phyloP scores from a whole-genome alignment of 2,888 invertebrate genomes.

The Hemaris fuciformis region DNA sequence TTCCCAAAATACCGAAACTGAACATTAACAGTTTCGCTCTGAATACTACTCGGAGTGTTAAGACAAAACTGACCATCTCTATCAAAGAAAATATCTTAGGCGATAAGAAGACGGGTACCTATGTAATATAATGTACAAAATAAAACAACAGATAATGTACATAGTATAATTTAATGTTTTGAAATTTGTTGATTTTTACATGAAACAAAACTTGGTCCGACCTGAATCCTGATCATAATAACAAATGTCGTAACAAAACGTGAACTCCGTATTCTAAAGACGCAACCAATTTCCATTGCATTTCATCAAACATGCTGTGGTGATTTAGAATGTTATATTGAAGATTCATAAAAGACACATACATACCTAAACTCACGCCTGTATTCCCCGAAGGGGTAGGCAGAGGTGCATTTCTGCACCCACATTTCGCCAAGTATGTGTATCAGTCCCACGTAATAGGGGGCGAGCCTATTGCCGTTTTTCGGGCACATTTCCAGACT shows the following conservation, averaged over 20 bases:
- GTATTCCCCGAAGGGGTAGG: no score
- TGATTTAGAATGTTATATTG: neutral
- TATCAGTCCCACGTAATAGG: no score
- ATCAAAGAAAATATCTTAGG: no score
- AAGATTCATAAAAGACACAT: neutral
- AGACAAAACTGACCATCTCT: no score
- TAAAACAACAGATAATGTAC: slow-evolving; percentile 69
- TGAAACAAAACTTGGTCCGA: slow-evolving; percentile 74
- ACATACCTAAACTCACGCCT: no score
- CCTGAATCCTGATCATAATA: slow-evolving; percentile 64
- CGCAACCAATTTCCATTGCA: neutral
- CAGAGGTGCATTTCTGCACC: no score
- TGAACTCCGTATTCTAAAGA: neutral
- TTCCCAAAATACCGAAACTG: no score
- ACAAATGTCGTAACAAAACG: slow-evolving; percentile 21
- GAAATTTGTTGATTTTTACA: slow-evolving; percentile 68
- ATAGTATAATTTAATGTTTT: slow-evolving; percentile 72
- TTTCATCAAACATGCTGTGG: neutral
- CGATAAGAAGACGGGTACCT: neutral
- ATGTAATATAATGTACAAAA: slow-evolving; percentile 24
- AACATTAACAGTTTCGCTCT: no score
- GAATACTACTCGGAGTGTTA: no score
- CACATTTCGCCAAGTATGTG: no score
- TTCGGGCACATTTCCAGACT: no score
- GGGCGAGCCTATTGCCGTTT: no score